Evolutionary conservation across 2,113 vertebrate species (phyloP), one percentile per base, ranked within the genome.

Genomic region (Otis tarda): DNA sequence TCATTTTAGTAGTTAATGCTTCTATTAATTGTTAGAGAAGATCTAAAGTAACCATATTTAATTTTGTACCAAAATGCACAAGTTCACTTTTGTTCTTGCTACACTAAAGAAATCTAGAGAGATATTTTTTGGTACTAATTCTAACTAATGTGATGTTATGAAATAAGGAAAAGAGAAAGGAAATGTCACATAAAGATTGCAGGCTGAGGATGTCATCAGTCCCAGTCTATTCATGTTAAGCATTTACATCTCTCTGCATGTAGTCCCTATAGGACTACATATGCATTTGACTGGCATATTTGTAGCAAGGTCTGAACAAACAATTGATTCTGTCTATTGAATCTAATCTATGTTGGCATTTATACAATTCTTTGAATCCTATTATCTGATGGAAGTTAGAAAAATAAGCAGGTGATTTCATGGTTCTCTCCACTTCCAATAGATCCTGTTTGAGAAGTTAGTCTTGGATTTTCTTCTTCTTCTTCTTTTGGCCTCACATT

Each of bases 381-480:
- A 68, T 83, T 95, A 75, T 96, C 87, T 92, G 90, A 59, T 86
- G 68, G 78, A 95, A 95, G 41, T 88, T 96, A 96, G 71, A 93
- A 97, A 95, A 96, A 94, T 95, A 95, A 95, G 75, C 4, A 49
- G 59, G 79, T 92, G 90, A 96, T 96, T 96, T 97, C 95, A 96
- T 96, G 96, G 94, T 96, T 96, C 39, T 93, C 85, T 92, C 71
- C 43, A 47, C 68, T 90, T 90, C 64, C 61, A 76, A 83, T 69
- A 94, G 83, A 94, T 90, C 86, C 57, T 79, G 37, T 79, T 95
- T 93, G 65, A 96, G 87, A 91, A 55, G 78, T 83, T 82, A 85
- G 81, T 87, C 85, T 94, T 60, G 56, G 64, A 67, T 91, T 95
- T 95, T 97, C 49, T 53, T 83, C 45, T 53, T 83, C 57, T 75